Conservation (phyloP, 2,797 vertebrate genomes). For the Pangasius macronema region DNA sequence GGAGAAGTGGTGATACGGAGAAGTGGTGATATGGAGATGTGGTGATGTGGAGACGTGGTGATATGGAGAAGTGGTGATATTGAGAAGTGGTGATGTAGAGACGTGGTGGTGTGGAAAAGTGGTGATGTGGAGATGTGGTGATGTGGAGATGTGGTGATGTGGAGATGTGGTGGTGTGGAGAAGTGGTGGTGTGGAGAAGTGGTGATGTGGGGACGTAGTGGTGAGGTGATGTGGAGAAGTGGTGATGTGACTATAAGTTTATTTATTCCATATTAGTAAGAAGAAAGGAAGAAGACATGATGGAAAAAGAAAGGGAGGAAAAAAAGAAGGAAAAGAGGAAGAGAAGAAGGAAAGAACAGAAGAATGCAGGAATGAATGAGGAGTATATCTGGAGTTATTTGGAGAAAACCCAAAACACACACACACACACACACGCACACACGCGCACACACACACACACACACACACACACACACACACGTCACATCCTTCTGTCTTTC, state of each 20-base stretch:
- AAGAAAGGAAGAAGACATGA: background rate
- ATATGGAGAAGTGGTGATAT: background rate
- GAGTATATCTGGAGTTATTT: background rate
- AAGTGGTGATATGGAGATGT: no score
- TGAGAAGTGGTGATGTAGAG: no score
- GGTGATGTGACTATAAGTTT: background rate
- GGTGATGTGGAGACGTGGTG: background rate
- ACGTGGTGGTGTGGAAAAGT: no score
- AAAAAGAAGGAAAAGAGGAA: background rate
- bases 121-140: no score
- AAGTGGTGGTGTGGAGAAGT: no score
- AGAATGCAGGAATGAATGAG: background rate
- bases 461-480: background rate
- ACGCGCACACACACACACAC: conserved; percentile 16
- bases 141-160: no score
- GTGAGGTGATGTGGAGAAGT: background rate
- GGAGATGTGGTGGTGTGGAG: no score
- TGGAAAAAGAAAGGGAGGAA: background rate
- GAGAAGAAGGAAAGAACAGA: background rate
- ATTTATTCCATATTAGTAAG: no score
- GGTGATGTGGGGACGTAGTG: no score
- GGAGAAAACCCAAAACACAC: background rate
- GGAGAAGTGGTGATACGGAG: background rate
- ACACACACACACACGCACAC: background rate
- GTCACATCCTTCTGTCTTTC: background rate